phyloP scores from a whole-genome alignment of 2,888 invertebrate species.

The Cerceris rybyensis region DNA sequence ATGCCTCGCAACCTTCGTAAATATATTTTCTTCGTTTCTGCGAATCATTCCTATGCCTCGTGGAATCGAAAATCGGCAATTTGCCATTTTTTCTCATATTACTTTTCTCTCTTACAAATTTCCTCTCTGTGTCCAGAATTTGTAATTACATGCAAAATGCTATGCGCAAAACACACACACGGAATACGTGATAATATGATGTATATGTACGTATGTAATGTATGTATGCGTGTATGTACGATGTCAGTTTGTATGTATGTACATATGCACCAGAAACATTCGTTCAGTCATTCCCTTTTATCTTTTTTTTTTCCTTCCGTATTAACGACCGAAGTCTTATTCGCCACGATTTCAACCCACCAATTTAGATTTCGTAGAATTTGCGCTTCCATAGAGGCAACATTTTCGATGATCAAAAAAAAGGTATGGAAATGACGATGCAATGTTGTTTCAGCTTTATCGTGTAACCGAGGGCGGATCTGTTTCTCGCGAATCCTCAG shows the following conservation, averaged over 20 bases:
- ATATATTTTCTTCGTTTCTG: slow-evolving; percentile 4
- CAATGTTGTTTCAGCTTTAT: no score
- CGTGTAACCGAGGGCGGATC: no score
- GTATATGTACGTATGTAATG: background rate
- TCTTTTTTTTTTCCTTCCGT: slow-evolving; percentile 18
- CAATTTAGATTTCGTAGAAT: no score
- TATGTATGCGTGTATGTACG: background rate
- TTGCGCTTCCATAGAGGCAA: no score
- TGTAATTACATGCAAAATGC: slow-evolving; percentile 74
- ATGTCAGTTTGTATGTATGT: slow-evolving; percentile 12
- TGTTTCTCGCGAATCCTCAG: no score
- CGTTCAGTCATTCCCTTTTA: slow-evolving; percentile 31
- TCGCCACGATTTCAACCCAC: no score
- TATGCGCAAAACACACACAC: slow-evolving; percentile 47
- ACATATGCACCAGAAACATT: slow-evolving; percentile 36
- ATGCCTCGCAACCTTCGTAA: slow-evolving; percentile 33
- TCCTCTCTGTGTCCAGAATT: slow-evolving; percentile 79
- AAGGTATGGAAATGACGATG: no score
- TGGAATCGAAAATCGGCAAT: slow-evolving; percentile 19
- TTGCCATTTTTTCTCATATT: slow-evolving; percentile 10
- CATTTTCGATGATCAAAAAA: no score
- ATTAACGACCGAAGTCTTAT: background rate
- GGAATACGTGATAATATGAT: slow-evolving; percentile 20
- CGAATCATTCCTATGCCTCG: slow-evolving; percentile 32
- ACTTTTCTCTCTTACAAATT: slow-evolving; percentile 45